Conservation (phyloP, 2,888 invertebrate species). For the Yponomeuta malinellus region DNA sequence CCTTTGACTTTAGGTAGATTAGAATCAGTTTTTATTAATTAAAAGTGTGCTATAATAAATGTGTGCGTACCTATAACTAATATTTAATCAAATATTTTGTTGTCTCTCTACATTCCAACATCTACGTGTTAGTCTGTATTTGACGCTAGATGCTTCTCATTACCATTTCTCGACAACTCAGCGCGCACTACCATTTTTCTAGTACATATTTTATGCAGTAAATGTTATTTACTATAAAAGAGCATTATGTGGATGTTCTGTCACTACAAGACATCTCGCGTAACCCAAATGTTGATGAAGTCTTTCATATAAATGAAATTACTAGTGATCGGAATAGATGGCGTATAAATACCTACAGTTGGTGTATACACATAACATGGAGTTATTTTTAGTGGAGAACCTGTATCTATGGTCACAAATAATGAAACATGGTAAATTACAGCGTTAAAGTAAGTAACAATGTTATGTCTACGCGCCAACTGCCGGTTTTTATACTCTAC, state of each 20-base stretch:
- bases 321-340: too few species aligned
- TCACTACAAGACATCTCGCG: background rate
- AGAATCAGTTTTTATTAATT: background rate
- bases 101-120: slow-evolving; percentile 21
- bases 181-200: background rate
- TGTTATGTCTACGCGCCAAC: too few species aligned
- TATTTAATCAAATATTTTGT: background rate
- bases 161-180: background rate
- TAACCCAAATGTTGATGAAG: background rate
- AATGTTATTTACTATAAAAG: background rate
- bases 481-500: too few species aligned
- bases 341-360: too few species aligned
- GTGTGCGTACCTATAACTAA: background rate
- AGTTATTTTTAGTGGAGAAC: too few species aligned
- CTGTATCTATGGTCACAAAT: too few species aligned
- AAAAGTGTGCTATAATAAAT: background rate
- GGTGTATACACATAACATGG: too few species aligned
- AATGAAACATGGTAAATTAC: too few species aligned
- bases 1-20: background rate
- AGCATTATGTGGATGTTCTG: background rate
- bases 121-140: slow-evolving; percentile 14
- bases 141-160: background rate
- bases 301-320: too few species aligned
- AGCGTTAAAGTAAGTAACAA: too few species aligned
- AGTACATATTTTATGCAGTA: background rate